Evolutionary conservation across 2,113 vertebrate genomes (phyloP), one percentile per base, ranked within the genome.

Genomic region (Pygoscelis adeliae): DNA sequence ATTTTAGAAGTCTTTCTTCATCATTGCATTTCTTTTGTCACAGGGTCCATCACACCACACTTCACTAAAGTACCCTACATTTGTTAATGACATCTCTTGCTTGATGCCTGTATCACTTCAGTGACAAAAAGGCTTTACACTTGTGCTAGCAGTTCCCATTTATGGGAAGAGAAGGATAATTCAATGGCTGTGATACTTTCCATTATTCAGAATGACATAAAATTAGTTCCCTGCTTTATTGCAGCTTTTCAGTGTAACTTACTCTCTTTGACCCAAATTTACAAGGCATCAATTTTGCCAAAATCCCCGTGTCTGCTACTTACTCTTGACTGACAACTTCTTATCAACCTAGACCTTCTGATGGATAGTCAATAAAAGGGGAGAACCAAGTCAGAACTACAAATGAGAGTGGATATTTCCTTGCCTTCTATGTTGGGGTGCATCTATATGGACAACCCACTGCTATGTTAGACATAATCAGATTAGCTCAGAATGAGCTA

Each of bases 221-320:
- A 94, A 95, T 96, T 95, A 83, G 71, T 91, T 94, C 84, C 72
- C 58, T 71, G 46, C 38, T 87, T 52, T 83, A 42, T 40, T 74
- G 62, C 72, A 66, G 56, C 56, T 93, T 96, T 96, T 95, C 84
- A 85, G 20, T 70, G 63, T 47, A 93, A 58, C 91, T 96, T 94
- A 81, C 77, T 91, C 83, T 93, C 62, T 95, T 87, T 96, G 87
- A 96, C 92, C 73, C 81, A 87, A 94, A 91, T 97, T 93, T 96
- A 79, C 56, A 89, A 78, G n/a, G 58, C 93, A 52, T 89, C 81
- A 72, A 65, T 93, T 97, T 91, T 94, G 46, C n/a, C 70, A 25
- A 36, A 93, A 81, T 95, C 73, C 52, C 47, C 9, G 0, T 83
- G 73, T 89, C 84, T 89, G 49, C 70, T 87, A 26, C 74, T 82